phyloP scores from a whole-genome alignment of 1,140 invertebrate genomes.

The Bombyx mori region DNA sequence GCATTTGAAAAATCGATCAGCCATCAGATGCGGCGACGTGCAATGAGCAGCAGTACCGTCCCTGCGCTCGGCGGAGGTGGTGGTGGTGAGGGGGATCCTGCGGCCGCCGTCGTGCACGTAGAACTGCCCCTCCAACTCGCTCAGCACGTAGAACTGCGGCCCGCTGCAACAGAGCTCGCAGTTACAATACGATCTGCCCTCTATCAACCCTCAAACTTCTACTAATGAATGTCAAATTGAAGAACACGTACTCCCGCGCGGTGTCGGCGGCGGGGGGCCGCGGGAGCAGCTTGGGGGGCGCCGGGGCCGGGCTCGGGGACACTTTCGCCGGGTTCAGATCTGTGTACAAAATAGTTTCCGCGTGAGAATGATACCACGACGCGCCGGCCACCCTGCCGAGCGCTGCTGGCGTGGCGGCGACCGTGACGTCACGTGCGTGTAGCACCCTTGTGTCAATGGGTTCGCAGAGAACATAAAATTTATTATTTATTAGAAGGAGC shows the following conservation, averaged over 20 bases:
- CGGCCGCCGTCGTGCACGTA: constrained; percentile 55
- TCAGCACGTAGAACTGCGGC: constrained; percentile 52
- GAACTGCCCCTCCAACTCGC: constrained; percentile 54
- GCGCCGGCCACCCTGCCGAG: too few relatives aligned
- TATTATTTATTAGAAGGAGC: too few relatives aligned
- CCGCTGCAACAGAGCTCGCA: constrained; percentile 10
- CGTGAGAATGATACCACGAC: too few relatives aligned
- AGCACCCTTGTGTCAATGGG: too few relatives aligned
- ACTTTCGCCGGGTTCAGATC: not conserved
- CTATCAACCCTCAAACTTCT: not conserved
- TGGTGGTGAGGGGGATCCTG: constrained; percentile 36
- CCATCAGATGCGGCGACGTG: not conserved
- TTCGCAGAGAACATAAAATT: too few relatives aligned
- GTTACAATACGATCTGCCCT: not conserved
- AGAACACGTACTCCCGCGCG: constrained; percentile 32
- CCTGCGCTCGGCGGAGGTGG: not conserved
- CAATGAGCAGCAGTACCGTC: not conserved
- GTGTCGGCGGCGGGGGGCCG: constrained; percentile 32
- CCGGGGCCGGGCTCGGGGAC: constrained; percentile 8
- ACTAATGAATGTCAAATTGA: not conserved
- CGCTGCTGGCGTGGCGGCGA: too few relatives aligned
- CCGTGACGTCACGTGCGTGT: too few relatives aligned
- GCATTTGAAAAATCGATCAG: not conserved
- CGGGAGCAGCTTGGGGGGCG: constrained; percentile 35
- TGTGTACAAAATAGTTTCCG: not conserved